Percentiles rank a stretch among this genome's conserved stretches.
These are phyloP conservation scores for Sarcophaga peregrina DNA, from an alignment of 1,140 invertebrate genomes.

Conservation along the genomic window DNA sequence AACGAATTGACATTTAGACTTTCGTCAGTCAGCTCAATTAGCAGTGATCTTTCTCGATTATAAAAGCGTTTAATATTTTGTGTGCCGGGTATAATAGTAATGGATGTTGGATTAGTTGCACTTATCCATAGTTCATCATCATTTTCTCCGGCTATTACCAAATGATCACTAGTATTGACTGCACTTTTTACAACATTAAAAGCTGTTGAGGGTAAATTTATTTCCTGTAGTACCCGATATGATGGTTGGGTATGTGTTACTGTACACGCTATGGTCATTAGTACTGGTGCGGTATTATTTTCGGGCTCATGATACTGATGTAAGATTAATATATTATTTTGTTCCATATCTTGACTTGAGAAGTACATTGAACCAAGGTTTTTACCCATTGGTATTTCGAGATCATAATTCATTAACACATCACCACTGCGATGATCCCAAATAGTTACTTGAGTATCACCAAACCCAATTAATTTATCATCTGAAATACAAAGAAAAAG, in stretches of 20 bases:
- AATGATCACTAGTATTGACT: conserved; percentile 58
- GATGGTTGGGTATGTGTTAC: conserved; percentile 56
- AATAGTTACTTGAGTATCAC: conserved; percentile 55
- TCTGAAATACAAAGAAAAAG: conserved; percentile 45
- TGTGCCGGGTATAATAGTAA: conserved; percentile 54
- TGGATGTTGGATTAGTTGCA: conserved; percentile 51
- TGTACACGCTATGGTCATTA: conserved; percentile 59
- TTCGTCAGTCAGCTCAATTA: conserved; percentile 52
- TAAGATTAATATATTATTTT: conserved; percentile 57
- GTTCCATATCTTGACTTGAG: conserved; percentile 57
- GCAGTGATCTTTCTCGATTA: conserved; percentile 52
- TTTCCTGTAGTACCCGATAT: conserved; percentile 54
- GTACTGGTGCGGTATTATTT: conserved; percentile 44
- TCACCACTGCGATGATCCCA: conserved; percentile 65
- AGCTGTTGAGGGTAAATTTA: conserved; percentile 51
- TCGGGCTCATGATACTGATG: conserved; percentile 49
- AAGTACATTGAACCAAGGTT: conserved; percentile 58
- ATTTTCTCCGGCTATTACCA: conserved; percentile 50
- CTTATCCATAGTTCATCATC: conserved; percentile 60
- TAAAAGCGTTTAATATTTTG: conserved; percentile 53
- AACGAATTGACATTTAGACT: conserved; percentile 56
- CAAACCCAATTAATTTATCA: conserved; percentile 61
- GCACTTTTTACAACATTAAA: conserved; percentile 50
- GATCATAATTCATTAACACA: conserved; percentile 61
- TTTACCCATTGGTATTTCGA: conserved; percentile 53